These are phyloP conservation scores for Lepidochrysops patricia DNA, from an alignment of 2,888 invertebrate genomes.

Conservation along the genomic window DNA sequence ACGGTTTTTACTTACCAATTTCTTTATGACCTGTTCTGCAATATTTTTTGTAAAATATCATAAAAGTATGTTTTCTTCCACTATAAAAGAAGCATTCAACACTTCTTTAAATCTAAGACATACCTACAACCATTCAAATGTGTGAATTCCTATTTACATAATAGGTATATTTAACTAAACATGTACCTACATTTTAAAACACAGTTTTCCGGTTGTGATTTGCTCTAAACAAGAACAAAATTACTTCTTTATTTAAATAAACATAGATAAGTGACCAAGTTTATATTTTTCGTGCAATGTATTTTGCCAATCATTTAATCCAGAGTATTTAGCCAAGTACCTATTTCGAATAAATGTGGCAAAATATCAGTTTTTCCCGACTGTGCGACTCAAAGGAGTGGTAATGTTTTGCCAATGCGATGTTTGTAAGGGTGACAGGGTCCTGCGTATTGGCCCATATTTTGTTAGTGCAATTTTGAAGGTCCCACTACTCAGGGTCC, in stretches of 20 bases:
- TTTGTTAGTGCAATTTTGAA: conserved; percentile 69
- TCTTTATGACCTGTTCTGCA: no score
- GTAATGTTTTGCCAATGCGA: conserved; percentile 23
- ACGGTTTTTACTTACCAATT: no score
- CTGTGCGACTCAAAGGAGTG: no score
- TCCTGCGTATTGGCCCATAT: conserved; percentile 37
- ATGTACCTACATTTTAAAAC: not conserved
- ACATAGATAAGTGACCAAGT: not conserved
- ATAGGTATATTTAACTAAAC: not conserved
- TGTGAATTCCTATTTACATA: no score
- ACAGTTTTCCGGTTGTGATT: not conserved
- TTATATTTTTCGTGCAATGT: no score
- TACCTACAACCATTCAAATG: no score
- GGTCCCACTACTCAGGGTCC: conserved; percentile 30
- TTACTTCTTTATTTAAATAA: not conserved
- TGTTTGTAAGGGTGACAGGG: conserved; percentile 34
- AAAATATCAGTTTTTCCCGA: no score
- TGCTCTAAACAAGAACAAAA: not conserved
- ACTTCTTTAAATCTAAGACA: no score
- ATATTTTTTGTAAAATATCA: no score
- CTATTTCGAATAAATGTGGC: not conserved
- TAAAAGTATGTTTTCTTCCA: no score
- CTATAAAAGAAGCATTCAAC: no score
- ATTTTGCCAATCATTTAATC: not conserved
- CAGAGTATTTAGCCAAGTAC: not conserved